Base-by-base conservation (phyloP, 2,888 invertebrate species). In the Tridacna crocea region DNA sequence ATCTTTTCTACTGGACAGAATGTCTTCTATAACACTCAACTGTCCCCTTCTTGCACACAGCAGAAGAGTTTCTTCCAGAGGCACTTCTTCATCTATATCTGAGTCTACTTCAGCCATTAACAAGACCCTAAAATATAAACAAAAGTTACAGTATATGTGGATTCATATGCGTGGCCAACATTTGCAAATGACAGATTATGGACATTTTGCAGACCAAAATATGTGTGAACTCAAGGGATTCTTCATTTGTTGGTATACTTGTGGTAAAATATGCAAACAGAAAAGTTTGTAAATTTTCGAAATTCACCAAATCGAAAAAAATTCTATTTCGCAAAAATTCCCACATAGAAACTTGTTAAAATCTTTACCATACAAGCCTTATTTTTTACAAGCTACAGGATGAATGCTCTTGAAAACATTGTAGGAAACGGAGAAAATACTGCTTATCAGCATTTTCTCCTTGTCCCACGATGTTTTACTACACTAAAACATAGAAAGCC, bases 21-120 rank as follows among this genome's bases (percentile, higher is more conserved):
- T 92, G 66, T 95, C 95, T 89, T 95, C 95, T 0, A 96, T 95
- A n/a, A 95, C 95, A 13, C 94, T 92, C 4, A 95, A 87, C 90
- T 96, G 96, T 17, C 96, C 96, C 92, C 96, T 96, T 76, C 96
- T 94, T n/a, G 96, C 95, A 73, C 96, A 95, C 91, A 96, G 95
- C 61, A 96, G 91, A 27, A 96, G 93, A 3, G 96, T 95, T 88
- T 96, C 96, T 76, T 90, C 90, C 12, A 85, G 75, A 0, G 88
- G 83, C 15, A 88, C 66, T 26, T 77, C 76, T 8, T 85, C 74
- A n/a, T n/a, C 66, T 15, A 55, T 19, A 0, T 82, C 84, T 22
- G 77, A 82, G 26, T 80, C 84, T n/a, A 36, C 58, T 17, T 60
- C 73, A 19, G 58, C 73, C 73, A 73, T 73, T 24, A 10, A 0